A percentile compares a stretch with the other conserved stretches of the same genome.
These are phyloP conservation scores for Australoheros facetus DNA, from an alignment of 2,797 vertebrate genomes.

Conservation along the genomic window DNA sequence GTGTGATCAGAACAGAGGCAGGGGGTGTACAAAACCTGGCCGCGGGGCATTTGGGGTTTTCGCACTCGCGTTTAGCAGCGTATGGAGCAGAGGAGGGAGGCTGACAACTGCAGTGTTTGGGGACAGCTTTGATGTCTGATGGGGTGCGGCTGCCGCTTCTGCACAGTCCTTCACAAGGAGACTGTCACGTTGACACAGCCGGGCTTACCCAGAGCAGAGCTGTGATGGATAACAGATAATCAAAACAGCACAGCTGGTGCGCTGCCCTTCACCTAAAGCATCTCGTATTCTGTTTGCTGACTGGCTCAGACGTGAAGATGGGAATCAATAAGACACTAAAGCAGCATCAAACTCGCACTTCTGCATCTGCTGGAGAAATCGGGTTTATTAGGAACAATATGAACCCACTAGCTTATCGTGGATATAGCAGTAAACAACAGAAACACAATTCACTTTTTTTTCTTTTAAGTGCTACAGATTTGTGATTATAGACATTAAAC, in stretches of 20 bases:
- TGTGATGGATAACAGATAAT: constrained; percentile 40
- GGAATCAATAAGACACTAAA: constrained; percentile 29
- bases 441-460: constrained; percentile 75
- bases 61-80: constrained; percentile 71
- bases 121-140: constrained; percentile 81
- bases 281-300: constrained; percentile 49
- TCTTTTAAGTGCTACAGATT: constrained; percentile 79
- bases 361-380: constrained; percentile 68
- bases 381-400: constrained; percentile 81
- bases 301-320: constrained; percentile 16
- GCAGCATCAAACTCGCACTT: constrained; percentile 32
- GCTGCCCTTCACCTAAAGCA: constrained; percentile 27
- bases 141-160: constrained; percentile 59
- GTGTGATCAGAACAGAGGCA: constrained; percentile 76
- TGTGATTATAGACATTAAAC: constrained; percentile 77
- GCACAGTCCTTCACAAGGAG: constrained; percentile 53
- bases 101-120: constrained; percentile 77
- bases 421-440: constrained; percentile 81
- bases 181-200: constrained; percentile 43
- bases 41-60: constrained; percentile 70
- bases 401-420: constrained; percentile 79
- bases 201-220: constrained; percentile 9
- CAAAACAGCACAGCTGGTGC: constrained; percentile 33
- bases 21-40: constrained; percentile 69
- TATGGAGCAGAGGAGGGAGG: constrained; percentile 59